A percentile compares a stretch with the other conserved stretches of the same genome.
phyloP scores from a whole-genome alignment of 2,113 vertebrate species.

The Eptesicus fuscus region DNA sequence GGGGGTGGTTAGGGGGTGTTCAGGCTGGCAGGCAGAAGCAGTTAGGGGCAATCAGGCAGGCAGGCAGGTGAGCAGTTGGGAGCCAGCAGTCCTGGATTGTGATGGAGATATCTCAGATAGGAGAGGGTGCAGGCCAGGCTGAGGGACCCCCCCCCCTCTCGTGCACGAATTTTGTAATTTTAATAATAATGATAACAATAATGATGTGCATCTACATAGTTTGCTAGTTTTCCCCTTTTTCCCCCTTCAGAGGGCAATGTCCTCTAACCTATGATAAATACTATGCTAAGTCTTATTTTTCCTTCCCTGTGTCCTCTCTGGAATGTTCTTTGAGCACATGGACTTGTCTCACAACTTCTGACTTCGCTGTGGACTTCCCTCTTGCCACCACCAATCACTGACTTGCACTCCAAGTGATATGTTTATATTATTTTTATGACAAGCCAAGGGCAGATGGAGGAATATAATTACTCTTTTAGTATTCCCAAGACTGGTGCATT shows the following conservation, averaged over 20 bases:
- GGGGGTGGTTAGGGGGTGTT: too few relatives aligned
- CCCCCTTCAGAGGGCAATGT: background rate
- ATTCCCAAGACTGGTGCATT: background rate
- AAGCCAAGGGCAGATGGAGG: background rate
- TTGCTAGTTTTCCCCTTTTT: too few relatives aligned
- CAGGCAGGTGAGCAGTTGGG: too few relatives aligned
- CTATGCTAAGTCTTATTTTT: background rate
- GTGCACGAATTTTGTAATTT: background rate
- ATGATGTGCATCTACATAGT: background rate
- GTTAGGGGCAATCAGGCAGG: too few relatives aligned
- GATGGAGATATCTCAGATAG: too few relatives aligned
- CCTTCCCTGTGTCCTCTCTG: background rate
- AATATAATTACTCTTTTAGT: background rate
- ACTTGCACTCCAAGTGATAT: background rate
- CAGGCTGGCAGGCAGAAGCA: too few relatives aligned
- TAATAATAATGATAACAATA: background rate
- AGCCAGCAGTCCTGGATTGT: too few relatives aligned
- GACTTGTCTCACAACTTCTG: background rate
- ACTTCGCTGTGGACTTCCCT: background rate
- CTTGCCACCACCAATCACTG: background rate
- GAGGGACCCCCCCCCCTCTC: too few relatives aligned
- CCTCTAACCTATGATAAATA: background rate
- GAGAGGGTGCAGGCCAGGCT: too few relatives aligned
- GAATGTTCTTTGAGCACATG: background rate
- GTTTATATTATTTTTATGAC: background rate